Evolutionary conservation across 2,113 vertebrate species (phyloP).

Genomic region (Mormyrus iriodes): DNA sequence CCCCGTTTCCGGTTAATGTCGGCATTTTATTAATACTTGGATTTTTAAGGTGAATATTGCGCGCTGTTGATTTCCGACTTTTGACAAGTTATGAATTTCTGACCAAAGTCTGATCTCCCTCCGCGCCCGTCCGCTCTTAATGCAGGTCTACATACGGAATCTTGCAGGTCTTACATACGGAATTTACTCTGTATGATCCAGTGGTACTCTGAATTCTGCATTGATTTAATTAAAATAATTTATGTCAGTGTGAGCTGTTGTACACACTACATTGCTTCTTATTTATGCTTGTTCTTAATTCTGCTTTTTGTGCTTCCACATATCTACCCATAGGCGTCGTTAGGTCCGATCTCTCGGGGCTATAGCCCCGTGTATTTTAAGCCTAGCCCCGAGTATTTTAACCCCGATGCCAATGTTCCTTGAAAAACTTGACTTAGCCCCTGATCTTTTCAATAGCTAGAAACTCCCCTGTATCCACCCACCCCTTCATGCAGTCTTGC

Average conservation of each 20-base stretch:
- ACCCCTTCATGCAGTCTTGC: neutral
- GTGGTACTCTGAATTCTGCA: neutral
- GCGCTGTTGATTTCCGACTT: neutral
- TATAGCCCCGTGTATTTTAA: too few relatives aligned
- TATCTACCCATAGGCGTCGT: too few relatives aligned
- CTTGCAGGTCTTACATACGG: neutral
- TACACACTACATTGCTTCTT: neutral
- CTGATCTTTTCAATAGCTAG: too few relatives aligned
- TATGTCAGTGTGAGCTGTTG: neutral
- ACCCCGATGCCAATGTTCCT: too few relatives aligned
- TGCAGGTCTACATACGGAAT: neutral
- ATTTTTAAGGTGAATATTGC: neutral
- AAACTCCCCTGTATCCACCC: too few relatives aligned
- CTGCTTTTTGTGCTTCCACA: neutral
- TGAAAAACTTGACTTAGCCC: too few relatives aligned
- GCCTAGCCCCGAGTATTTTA: too few relatives aligned
- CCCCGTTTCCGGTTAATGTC: neutral
- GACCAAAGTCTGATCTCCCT: neutral
- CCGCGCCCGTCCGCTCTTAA: neutral
- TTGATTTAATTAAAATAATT: neutral
- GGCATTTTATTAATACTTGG: neutral
- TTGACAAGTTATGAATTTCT: neutral
- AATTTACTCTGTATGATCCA: neutral
- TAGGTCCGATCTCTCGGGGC: too few relatives aligned
- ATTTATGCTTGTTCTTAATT: neutral